Evolutionary conservation across 2,888 invertebrate species (phyloP).

Genomic region (Andrena praecox): DNA sequence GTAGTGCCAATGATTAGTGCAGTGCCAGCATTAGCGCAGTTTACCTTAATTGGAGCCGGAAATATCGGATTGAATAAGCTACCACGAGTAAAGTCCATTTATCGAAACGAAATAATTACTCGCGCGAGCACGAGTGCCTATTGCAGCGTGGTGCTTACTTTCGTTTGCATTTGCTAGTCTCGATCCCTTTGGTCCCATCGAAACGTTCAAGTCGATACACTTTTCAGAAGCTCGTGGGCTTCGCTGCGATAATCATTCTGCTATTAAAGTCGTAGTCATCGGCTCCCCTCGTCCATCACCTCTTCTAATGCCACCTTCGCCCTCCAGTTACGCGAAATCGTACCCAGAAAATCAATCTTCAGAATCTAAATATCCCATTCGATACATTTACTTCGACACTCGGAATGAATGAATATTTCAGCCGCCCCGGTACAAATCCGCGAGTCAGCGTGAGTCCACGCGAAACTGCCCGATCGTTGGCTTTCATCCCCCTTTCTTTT

Average conservation of each 20-base stretch:
- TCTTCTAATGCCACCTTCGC: too few relatives aligned
- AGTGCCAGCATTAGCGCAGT: too few relatives aligned
- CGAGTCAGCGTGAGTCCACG: slow-evolving; percentile 2
- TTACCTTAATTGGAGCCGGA: neutral
- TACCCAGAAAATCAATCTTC: too few relatives aligned
- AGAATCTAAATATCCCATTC: too few relatives aligned
- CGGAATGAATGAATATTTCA: neutral
- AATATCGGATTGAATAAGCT: slow-evolving; percentile 23
- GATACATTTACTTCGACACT: neutral
- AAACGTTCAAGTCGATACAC: too few relatives aligned
- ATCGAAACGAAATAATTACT: slow-evolving; percentile 33
- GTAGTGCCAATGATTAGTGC: too few relatives aligned
- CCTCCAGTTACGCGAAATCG: too few relatives aligned
- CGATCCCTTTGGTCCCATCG: neutral
- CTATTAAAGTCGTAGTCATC: too few relatives aligned
- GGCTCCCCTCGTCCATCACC: too few relatives aligned
- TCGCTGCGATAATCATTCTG: too few relatives aligned
- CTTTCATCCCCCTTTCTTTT: slow-evolving; percentile 19
- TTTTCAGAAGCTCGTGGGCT: too few relatives aligned
- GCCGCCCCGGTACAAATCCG: slow-evolving; percentile 8
- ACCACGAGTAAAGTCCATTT: slow-evolving; percentile 9
- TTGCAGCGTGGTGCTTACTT: neutral
- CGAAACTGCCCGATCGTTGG: slow-evolving; percentile 4
- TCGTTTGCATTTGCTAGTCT: neutral
- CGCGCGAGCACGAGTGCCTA: neutral